Evolutionary conservation across 2,113 vertebrate genomes (phyloP).

Genomic region (Trachemys scripta): DNA sequence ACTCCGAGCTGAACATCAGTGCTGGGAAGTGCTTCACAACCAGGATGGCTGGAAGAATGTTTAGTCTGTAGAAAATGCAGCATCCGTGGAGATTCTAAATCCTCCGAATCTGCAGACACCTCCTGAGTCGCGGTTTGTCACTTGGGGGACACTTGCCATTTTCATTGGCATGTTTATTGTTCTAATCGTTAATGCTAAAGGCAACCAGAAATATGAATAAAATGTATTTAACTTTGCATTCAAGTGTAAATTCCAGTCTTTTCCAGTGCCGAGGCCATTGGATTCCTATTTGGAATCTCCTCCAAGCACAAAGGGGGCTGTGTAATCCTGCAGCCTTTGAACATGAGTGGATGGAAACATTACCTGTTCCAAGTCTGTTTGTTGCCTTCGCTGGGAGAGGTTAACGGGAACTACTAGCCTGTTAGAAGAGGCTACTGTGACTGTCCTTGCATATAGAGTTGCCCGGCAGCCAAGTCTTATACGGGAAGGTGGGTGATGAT

Average conservation of each 20-base stretch:
- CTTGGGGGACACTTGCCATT: background rate
- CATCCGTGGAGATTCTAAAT: background rate
- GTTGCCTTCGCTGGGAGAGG: background rate
- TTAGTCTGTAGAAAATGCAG: background rate
- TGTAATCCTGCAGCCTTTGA: background rate
- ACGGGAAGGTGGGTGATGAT: background rate
- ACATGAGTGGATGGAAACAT: background rate
- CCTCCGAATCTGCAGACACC: background rate
- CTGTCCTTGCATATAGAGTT: background rate
- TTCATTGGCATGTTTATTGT: background rate
- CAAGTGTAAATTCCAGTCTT: background rate
- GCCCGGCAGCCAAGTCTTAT: background rate
- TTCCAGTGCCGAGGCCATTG: background rate
- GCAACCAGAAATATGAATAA: background rate
- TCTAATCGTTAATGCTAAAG: background rate
- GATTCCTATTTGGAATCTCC: background rate
- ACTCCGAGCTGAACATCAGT: background rate
- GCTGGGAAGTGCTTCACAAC: background rate
- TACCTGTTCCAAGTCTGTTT: background rate
- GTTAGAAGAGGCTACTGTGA: background rate
- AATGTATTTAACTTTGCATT: background rate
- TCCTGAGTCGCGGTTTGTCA: background rate
- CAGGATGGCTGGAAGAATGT: background rate
- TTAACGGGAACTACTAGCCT: background rate
- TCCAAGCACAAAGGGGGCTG: background rate